Evolutionary conservation across 2,797 vertebrate species (phyloP), one percentile per base, ranked within the genome.

Genomic region (Enteromius viviparus): DNA sequence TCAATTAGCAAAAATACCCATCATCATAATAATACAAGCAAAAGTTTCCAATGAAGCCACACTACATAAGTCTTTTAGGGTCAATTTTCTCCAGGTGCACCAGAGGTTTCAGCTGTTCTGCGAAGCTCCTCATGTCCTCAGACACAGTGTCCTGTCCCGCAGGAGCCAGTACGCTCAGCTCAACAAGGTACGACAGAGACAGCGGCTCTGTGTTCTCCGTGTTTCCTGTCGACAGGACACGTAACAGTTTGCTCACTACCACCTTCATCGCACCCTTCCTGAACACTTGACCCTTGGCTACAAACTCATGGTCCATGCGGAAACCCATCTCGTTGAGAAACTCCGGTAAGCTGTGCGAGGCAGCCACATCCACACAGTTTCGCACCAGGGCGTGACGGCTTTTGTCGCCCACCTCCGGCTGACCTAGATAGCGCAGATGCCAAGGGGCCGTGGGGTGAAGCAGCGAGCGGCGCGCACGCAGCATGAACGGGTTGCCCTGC

Each of bases 291-390:
- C 98, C 98, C 26, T 96, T 97, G 81, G 97, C 95, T 17, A 99
- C 96, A 83, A 99, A 99, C 89, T 99, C 98, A 0, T 99, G 97
- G 93, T 99, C 98, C 97, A 99, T 97, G 78, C 97, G 97, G 92
- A 99, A 99, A 34, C 98, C 98, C 98, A 99, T 99, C 91, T 99
- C 98, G 71, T 96, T 95, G 45, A 99, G 94, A 84, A 99, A 98
- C 42, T 99, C 98, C 0, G 96, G 97, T 85, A 99, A 92, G 91
- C 96, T 97, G 86, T 99, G 97, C 0, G 98, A 99, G 0, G 97
- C 96, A 0, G 97, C 95, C 26, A 99, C 97, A 58, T 99, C 98
- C 7, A 99, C 97, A 0, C 97, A 99, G 91, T 98, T 98, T 32
- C 97, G 95, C 14, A 99, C 98, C 76, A 99, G 90, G 0, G 97